Percentiles rank a stretch among this genome's conserved stretches.
phyloP scores from a whole-genome alignment of 2,113 vertebrate species.

The Lophura nycthemera region DNA sequence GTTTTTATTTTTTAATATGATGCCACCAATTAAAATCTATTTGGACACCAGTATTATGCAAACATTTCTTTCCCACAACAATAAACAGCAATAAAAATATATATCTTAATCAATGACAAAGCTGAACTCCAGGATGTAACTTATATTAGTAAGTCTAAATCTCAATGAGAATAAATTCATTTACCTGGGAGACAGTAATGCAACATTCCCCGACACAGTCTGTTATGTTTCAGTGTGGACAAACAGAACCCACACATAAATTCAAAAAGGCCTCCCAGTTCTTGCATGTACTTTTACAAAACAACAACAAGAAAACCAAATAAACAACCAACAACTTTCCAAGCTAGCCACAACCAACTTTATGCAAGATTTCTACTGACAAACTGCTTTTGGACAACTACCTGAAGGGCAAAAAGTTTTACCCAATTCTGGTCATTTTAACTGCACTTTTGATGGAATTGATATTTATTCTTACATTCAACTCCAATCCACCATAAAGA shows the following conservation, averaged over 20 bases:
- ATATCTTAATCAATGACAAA: background rate
- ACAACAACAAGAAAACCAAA: background rate
- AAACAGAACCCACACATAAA: background rate
- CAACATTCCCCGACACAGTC: background rate
- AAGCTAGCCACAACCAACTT: background rate
- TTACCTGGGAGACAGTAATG: background rate
- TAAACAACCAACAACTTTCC: background rate
- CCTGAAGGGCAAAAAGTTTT: accelerated
- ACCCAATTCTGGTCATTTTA: background rate
- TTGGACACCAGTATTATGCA: background rate
- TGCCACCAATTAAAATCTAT: background rate
- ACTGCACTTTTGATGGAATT: background rate
- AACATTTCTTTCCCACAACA: background rate
- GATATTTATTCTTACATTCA: background rate
- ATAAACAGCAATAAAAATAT: no score
- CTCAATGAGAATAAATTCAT: background rate
- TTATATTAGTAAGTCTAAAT: background rate
- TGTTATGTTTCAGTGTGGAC: background rate
- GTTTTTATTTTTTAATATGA: background rate
- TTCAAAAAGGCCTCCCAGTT: accelerated
- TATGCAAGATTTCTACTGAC: background rate
- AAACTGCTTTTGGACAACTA: background rate
- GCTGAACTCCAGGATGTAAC: background rate
- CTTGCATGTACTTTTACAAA: background rate
- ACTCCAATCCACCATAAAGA: background rate